Percentiles rank a stretch among this genome's conserved stretches.
phyloP scores from a whole-genome alignment of 2,797 vertebrate genomes.

The Gymnoscopelus microlampas region DNA sequence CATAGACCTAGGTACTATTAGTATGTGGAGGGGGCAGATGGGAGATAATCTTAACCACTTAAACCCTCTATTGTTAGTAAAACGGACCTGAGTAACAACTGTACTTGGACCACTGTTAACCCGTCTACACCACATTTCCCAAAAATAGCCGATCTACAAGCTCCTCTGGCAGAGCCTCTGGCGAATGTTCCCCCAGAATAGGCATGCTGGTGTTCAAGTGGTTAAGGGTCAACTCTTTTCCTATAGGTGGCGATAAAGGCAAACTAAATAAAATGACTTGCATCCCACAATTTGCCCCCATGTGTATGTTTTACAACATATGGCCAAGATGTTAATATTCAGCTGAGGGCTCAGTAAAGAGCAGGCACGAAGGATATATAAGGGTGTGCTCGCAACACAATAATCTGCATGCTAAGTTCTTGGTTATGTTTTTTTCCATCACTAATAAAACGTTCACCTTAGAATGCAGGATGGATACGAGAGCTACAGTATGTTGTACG shows the following conservation, averaged over 20 bases:
- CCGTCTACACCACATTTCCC: no score
- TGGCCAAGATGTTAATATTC: conserved; percentile 46
- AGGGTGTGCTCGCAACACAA: conserved; percentile 53
- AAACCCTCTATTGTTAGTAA: no score
- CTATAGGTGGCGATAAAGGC: conserved; percentile 44
- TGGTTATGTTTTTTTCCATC: conserved; percentile 21
- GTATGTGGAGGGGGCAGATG: conserved; percentile 9
- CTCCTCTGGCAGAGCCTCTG: no score
- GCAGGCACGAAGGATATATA: conserved; percentile 36
- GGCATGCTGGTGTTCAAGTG: no score
- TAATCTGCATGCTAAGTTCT: conserved; percentile 75
- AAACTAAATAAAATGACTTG: conserved; percentile 35
- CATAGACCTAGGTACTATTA: conserved; percentile 20
- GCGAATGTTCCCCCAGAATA: no score
- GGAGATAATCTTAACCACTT: conserved; percentile 22
- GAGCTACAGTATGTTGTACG: conserved; percentile 23
- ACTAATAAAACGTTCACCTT: conserved; percentile 43
- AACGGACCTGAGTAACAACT: no score
- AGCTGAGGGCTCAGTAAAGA: conserved; percentile 32
- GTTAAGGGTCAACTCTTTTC: conserved; percentile 26
- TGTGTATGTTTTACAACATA: conserved; percentile 47
- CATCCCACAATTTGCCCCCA: conserved; percentile 47
- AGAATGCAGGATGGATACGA: conserved; percentile 45
- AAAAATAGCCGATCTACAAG: no score
- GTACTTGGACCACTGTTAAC: no score